These are phyloP conservation scores for Natator depressus DNA, from an alignment of 2,113 vertebrate species.

Conservation along the genomic window DNA sequence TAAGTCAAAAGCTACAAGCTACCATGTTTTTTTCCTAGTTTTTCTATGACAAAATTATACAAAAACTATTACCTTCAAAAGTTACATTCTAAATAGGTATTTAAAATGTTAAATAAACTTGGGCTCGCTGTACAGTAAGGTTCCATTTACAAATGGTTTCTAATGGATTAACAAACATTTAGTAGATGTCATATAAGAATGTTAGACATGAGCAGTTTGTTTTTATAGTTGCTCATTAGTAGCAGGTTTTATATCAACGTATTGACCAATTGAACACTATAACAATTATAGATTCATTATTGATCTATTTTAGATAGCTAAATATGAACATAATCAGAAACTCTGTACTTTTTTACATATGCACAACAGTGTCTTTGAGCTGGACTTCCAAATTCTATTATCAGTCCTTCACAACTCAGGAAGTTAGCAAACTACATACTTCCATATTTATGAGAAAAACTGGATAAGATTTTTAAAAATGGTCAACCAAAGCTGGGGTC, in stretches of 20 bases:
- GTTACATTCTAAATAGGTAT: not conserved
- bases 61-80: not conserved
- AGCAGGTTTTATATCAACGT: not conserved
- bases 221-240: not conserved
- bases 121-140: not conserved
- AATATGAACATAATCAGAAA: not conserved
- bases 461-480: not conserved
- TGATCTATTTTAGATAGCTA: not conserved
- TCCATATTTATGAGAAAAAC: not conserved
- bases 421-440: not conserved
- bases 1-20: not conserved
- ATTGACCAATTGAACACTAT: not conserved
- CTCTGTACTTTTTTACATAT: not conserved
- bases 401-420: not conserved
- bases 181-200: not conserved
- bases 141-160: not conserved
- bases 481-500: not conserved
- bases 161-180: not conserved
- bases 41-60: not conserved
- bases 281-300: not conserved
- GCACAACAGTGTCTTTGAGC: not conserved
- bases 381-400: not conserved
- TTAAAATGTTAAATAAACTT: not conserved
- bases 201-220: not conserved
- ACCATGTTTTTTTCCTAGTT: not conserved